Percentiles rank a stretch among this genome's conserved stretches.
Evolutionary conservation across 2,888 invertebrate genomes (phyloP).

Genomic region (Agrotis ipsilon): DNA sequence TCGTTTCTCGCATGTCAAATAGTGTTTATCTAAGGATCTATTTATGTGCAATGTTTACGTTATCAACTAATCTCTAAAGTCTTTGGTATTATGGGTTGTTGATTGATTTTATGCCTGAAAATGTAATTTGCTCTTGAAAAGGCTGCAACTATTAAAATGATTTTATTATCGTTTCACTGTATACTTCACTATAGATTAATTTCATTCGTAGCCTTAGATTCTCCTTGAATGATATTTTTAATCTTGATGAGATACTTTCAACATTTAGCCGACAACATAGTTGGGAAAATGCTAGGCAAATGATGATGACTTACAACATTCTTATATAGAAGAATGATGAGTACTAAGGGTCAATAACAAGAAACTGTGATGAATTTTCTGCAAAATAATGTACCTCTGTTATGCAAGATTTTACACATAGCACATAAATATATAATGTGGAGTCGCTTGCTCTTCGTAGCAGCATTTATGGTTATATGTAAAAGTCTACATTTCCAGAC

Average conservation of each 20-base stretch:
- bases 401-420: neutral
- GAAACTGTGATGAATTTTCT: neutral
- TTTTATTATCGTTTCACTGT: neutral
- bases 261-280: neutral
- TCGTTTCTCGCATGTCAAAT: slow-evolving; percentile 53
- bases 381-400: neutral
- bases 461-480: neutral
- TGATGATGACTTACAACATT: too few relatives aligned
- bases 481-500: neutral
- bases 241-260: neutral
- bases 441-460: neutral
- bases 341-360: too few relatives aligned
- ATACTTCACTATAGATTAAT: too few relatives aligned
- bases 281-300: too few relatives aligned
- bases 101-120: neutral
- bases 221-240: slow-evolving; percentile 3
- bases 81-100: neutral
- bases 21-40: slow-evolving; percentile 42
- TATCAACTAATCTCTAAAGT: slow-evolving; percentile 15
- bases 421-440: too few relatives aligned
- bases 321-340: too few relatives aligned
- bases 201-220: neutral
- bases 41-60: slow-evolving; percentile 42
- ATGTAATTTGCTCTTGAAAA: neutral
- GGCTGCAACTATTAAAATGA: neutral